A percentile compares a stretch with the other conserved stretches of the same genome.
Evolutionary conservation across 2,888 invertebrate species (phyloP).

Genomic region (Gasteruption jaculator): DNA sequence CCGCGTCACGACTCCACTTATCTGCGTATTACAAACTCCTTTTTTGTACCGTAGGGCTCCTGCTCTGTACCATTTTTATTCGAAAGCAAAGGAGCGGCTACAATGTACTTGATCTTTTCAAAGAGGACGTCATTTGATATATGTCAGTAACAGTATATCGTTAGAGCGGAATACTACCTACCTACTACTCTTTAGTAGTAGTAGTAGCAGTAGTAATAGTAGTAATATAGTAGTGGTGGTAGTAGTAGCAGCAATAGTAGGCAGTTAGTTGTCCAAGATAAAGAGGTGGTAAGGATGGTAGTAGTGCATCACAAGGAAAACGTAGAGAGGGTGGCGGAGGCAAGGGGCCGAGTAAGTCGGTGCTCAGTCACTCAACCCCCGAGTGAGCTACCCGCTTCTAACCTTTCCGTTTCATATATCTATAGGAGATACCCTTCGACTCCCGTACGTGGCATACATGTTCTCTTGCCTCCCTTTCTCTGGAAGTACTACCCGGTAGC

Average conservation of each 20-base stretch:
- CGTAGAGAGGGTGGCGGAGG: constrained; percentile 13
- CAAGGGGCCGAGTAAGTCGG: too few species aligned
- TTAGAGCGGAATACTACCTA: too few species aligned
- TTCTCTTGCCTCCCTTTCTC: constrained; percentile 19
- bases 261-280: constrained; percentile 17
- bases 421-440: constrained; percentile 44
- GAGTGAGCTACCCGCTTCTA: constrained; percentile 32
- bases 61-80: too few species aligned
- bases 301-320: constrained; percentile 18
- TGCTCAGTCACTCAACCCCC: constrained; percentile 34
- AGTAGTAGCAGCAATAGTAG: neutral
- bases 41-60: too few species aligned
- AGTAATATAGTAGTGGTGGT: neutral
- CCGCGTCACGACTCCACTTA: too few species aligned
- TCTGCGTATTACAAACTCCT: too few species aligned
- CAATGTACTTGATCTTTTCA: too few species aligned
- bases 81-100: too few species aligned
- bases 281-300: constrained; percentile 11
- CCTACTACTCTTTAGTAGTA: too few species aligned
- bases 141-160: too few species aligned
- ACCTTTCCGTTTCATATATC: constrained; percentile 32
- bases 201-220: too few species aligned
- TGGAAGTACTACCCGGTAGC: constrained; percentile 5
- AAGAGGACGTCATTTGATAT: too few species aligned
- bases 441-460: constrained; percentile 29